These are phyloP conservation scores for Riparia riparia DNA, from an alignment of 2,113 vertebrate genomes.

Conservation along the genomic window DNA sequence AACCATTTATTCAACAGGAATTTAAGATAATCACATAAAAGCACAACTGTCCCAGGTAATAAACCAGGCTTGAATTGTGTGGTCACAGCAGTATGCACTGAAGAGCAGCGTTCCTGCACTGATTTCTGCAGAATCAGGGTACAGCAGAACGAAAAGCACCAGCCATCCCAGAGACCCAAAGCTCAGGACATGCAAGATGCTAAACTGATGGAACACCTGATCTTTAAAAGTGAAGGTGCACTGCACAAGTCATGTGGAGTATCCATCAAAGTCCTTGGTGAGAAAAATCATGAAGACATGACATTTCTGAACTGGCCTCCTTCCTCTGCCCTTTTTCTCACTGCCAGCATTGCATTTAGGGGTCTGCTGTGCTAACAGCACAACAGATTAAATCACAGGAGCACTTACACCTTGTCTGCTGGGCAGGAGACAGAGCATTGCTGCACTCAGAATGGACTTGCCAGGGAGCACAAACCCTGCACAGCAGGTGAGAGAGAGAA, in stretches of 20 bases:
- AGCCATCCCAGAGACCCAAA: neutral
- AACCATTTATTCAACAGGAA: neutral
- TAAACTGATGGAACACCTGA: conserved; percentile 35
- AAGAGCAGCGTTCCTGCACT: neutral
- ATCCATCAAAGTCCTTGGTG: conserved; percentile 54
- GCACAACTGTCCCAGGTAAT: neutral
- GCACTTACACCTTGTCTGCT: neutral
- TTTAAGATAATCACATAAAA: conserved; percentile 1
- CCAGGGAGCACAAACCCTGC: neutral
- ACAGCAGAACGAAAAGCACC: neutral
- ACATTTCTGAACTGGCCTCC: conserved; percentile 65
- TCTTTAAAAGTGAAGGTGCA: conserved; percentile 48
- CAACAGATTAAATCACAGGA: conserved; percentile 15
- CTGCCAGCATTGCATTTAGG: neutral
- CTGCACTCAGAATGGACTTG: neutral
- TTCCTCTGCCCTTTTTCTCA: conserved; percentile 45
- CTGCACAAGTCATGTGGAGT: conserved; percentile 41
- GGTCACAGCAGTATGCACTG: neutral
- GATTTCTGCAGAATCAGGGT: neutral
- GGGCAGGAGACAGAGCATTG: neutral
- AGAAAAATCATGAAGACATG: conserved; percentile 65
- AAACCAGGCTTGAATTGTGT: neutral
- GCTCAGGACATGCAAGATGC: neutral
- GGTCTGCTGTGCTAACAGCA: neutral
- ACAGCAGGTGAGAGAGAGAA: neutral